Evolutionary conservation across 2,797 vertebrate species (phyloP).

Genomic region (Prionace glauca): DNA sequence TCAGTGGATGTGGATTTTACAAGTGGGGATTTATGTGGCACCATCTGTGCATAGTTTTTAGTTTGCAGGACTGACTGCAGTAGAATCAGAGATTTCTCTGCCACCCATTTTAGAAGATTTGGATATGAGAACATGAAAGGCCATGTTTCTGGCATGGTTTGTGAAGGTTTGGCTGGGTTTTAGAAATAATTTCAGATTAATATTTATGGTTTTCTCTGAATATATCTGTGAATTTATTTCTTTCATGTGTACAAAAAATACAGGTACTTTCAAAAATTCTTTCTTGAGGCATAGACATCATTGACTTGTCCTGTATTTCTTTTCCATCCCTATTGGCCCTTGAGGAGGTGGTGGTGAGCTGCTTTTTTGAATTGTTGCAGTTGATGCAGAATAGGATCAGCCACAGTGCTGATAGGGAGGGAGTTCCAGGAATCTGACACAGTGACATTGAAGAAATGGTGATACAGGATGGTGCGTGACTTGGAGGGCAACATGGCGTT

Average conservation of each 20-base stretch:
- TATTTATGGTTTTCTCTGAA: background rate
- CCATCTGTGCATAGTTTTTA: background rate
- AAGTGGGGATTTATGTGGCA: background rate
- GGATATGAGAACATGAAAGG: background rate
- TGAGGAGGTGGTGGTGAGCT: no score
- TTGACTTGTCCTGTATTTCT: no score
- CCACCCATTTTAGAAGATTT: background rate
- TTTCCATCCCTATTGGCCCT: no score
- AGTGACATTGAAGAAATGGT: no score
- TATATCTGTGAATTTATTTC: background rate
- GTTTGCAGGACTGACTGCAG: background rate
- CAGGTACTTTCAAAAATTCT: background rate
- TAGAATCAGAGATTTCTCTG: background rate
- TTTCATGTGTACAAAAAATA: background rate
- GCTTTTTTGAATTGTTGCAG: no score
- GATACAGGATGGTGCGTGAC: no score
- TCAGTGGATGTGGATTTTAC: slow-evolving; percentile 11
- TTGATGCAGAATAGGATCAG: no score
- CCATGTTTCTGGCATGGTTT: background rate
- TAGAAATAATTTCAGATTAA: background rate
- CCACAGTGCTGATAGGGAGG: no score
- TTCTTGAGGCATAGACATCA: no score
- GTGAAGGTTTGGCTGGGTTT: background rate
- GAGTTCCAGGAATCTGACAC: no score
- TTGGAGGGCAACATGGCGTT: no score